These are phyloP conservation scores for Daboia siamensis DNA, from an alignment of 2,113 vertebrate genomes.

Conservation along the genomic window DNA sequence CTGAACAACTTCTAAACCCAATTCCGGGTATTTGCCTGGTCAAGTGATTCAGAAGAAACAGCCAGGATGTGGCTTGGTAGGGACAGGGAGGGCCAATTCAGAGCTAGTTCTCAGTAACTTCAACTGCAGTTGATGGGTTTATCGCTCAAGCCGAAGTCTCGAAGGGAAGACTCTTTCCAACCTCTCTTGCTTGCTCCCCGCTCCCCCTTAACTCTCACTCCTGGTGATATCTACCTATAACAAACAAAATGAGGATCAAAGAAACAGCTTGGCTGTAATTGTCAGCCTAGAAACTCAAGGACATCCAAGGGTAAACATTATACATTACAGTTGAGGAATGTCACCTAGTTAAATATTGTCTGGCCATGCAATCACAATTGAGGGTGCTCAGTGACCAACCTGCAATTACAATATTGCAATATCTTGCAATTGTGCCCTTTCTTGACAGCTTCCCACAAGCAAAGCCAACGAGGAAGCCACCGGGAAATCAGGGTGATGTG, in stretches of 20 bases:
- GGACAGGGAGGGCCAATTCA: background rate
- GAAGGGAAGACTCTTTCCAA: background rate
- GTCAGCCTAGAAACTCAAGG: background rate
- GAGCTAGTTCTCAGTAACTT: background rate
- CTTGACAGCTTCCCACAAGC: background rate
- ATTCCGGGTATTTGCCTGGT: background rate
- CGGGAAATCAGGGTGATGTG: background rate
- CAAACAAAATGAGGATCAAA: background rate
- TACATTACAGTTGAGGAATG: background rate
- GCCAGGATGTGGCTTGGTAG: background rate
- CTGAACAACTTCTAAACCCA: background rate
- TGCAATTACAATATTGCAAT: background rate
- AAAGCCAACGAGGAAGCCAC: background rate
- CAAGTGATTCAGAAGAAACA: background rate
- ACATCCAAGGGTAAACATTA: background rate
- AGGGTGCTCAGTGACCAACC: background rate
- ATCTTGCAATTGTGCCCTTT: background rate
- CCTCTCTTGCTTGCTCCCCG: background rate
- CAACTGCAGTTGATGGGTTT: background rate
- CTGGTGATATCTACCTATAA: background rate
- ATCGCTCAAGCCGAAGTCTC: background rate
- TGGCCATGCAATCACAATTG: background rate
- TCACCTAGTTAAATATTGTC: background rate
- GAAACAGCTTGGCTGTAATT: background rate
- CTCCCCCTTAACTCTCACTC: background rate